Conservation (phyloP, 2,113 vertebrate genomes). For the Rhynchomys soricoides region DNA sequence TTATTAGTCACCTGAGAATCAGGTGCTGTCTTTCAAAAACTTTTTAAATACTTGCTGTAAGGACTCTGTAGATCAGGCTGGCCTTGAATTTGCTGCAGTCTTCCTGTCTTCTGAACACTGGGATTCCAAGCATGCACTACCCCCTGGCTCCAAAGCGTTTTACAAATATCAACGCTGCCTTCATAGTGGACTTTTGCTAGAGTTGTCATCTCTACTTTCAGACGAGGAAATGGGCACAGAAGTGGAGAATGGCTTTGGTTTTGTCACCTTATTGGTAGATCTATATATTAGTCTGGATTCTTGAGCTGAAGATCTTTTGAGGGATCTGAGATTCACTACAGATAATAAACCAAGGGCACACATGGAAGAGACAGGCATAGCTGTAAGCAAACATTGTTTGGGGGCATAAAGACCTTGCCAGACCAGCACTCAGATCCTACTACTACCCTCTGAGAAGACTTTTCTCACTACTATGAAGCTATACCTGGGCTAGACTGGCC, state of each 20-base stretch:
- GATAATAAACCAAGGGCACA: neutral
- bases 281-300: neutral
- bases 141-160: neutral
- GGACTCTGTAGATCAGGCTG: too few relatives aligned
- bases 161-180: neutral
- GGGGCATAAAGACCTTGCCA: neutral
- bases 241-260: neutral
- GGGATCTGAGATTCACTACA: neutral
- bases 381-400: neutral
- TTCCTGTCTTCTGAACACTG: neutral
- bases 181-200: neutral
- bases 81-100: neutral
- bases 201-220: slow-evolving; percentile 13
- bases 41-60: neutral
- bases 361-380: neutral
- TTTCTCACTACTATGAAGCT: neutral
- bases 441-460: neutral
- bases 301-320: neutral
- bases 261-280: neutral
- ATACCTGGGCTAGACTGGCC: neutral
- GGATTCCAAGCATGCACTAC: neutral
- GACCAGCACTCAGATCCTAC: neutral
- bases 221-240: neutral
- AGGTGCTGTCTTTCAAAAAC: neutral
- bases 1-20: neutral